phyloP scores from a whole-genome alignment of 1,140 invertebrate species.

The Drosophila prosaltans region DNA sequence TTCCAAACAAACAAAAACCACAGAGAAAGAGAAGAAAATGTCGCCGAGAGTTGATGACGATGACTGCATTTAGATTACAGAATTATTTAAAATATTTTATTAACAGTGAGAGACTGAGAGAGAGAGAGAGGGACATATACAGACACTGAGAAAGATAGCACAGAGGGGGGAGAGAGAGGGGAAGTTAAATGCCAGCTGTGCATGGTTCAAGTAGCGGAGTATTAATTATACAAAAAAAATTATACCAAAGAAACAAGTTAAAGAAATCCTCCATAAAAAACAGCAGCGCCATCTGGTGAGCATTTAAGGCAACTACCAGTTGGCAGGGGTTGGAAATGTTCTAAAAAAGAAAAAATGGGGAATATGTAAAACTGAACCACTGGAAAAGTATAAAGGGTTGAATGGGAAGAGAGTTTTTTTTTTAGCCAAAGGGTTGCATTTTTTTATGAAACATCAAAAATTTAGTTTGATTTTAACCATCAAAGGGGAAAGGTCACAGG shows the following conservation, averaged over 20 bases:
- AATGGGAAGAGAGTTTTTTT: conserved; percentile 26
- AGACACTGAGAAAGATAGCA: no score
- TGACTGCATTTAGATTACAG: conserved; percentile 80
- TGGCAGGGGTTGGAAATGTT: conserved; percentile 62
- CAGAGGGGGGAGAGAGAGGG: neutral
- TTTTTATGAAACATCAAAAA: conserved; percentile 24
- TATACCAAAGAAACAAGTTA: conserved; percentile 24
- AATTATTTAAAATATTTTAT: conserved; percentile 82
- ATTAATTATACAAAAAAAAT: conserved; percentile 79
- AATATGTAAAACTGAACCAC: conserved; percentile 51
- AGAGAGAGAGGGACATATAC: neutral
- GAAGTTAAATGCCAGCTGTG: conserved; percentile 61
- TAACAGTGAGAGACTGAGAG: conserved; percentile 53
- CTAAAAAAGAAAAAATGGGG: conserved; percentile 48
- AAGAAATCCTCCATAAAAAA: conserved; percentile 49
- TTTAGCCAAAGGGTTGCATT: conserved; percentile 50
- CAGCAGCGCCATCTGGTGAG: conserved; percentile 62
- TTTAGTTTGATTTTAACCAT: conserved; percentile 40
- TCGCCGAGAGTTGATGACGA: conserved; percentile 59
- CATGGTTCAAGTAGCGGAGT: conserved; percentile 60
- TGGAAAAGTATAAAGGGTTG: conserved; percentile 70
- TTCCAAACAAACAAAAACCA: conserved; percentile 15
- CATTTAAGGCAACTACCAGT: neutral
- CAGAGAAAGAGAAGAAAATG: conserved; percentile 34
- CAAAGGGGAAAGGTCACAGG: neutral